These are phyloP conservation scores for Thalassarche chlororhynchos DNA, from an alignment of 2,113 vertebrate genomes.

Conservation along the genomic window DNA sequence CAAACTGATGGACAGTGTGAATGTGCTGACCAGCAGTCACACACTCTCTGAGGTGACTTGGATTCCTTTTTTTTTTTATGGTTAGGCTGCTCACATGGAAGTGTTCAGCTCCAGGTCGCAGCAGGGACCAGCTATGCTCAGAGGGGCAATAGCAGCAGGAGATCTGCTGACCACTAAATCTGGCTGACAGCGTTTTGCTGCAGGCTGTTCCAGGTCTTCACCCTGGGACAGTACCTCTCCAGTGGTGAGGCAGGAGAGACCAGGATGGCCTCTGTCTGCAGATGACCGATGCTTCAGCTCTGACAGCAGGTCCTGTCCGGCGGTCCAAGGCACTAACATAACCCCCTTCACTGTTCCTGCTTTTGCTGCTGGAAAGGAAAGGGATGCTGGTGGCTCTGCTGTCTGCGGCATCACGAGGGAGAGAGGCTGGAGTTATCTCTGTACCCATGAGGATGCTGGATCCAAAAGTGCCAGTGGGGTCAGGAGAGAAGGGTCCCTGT, in stretches of 20 bases:
- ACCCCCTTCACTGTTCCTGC: background rate
- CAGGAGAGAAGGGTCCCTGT: background rate
- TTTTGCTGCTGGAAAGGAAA: background rate
- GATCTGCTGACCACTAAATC: background rate
- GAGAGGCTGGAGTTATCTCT: background rate
- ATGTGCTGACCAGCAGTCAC: background rate
- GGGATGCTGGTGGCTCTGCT: background rate
- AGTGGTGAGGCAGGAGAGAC: background rate
- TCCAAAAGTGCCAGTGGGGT: background rate
- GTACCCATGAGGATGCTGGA: background rate
- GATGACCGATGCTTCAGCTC: background rate
- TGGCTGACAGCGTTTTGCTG: background rate
- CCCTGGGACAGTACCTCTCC: background rate
- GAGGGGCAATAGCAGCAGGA: background rate
- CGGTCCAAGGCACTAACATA: background rate
- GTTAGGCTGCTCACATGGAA: background rate
- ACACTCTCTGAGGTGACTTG: background rate
- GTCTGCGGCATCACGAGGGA: accelerated
- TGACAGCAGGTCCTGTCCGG: background rate
- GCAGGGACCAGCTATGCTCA: background rate
- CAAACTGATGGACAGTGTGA: background rate
- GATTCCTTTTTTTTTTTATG: background rate
- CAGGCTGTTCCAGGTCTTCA: no score
- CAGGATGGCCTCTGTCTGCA: background rate
- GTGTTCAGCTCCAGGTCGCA: background rate